A percentile compares a stretch with the other conserved stretches of the same genome.
phyloP scores from a whole-genome alignment of 1,140 invertebrate genomes.

The Phthorimaea operculella region DNA sequence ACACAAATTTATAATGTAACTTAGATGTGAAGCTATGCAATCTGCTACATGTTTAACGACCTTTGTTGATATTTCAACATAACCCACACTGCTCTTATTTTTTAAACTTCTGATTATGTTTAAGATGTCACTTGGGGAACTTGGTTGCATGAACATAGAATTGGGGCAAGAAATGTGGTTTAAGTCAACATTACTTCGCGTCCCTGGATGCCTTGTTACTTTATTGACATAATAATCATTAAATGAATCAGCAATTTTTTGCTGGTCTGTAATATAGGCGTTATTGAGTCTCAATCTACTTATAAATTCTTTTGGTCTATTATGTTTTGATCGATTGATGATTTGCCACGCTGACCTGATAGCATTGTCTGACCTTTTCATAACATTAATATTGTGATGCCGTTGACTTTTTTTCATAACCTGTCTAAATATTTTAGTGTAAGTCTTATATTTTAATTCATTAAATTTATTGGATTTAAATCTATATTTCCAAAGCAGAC shows the following conservation, averaged over 20 bases:
- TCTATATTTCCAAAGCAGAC: slow-evolving; percentile 1
- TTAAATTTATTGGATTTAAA: background rate
- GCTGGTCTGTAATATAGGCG: background rate
- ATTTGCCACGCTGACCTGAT: slow-evolving; percentile 3
- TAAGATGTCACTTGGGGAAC: slow-evolving; percentile 1
- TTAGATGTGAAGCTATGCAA: background rate
- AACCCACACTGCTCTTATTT: slow-evolving; percentile 7
- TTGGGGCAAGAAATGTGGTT: background rate
- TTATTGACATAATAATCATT: slow-evolving; percentile 7
- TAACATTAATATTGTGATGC: background rate
- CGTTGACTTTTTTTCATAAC: slow-evolving; percentile 2
- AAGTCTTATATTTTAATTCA: slow-evolving; percentile 1
- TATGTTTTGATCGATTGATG: slow-evolving; percentile 5
- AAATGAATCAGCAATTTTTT: slow-evolving; percentile 7
- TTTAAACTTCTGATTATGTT: slow-evolving; percentile 7
- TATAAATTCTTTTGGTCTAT: slow-evolving; percentile 2
- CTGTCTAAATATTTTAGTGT: slow-evolving; percentile 1
- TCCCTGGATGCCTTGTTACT: background rate
- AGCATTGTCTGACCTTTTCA: slow-evolving; percentile 1
- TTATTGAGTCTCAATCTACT: background rate
- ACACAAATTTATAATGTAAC: slow-evolving; percentile 8
- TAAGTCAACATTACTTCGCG: background rate
- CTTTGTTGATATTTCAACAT: slow-evolving; percentile 11
- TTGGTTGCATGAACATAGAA: slow-evolving; percentile 8
- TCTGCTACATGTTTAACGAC: background rate